Evolutionary conservation across 2,113 vertebrate species (phyloP).

Genomic region (Hippocampus comes): DNA sequence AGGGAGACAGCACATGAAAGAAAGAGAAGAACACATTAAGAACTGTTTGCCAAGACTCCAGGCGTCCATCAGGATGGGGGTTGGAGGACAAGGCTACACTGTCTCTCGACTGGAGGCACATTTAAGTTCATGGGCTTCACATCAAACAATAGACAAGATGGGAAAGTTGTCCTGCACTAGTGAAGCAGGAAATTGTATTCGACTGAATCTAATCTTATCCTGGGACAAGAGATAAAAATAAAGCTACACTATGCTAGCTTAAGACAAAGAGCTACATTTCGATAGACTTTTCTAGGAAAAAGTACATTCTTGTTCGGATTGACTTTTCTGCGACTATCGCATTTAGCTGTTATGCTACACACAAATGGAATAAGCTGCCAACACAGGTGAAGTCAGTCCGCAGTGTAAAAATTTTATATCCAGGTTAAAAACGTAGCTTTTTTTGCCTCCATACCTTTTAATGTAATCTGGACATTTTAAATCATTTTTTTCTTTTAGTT

Average conservation of each 20-base stretch:
- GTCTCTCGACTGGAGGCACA: constrained; percentile 47
- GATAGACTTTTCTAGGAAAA: not conserved
- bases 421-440: no score
- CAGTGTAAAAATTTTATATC: no score
- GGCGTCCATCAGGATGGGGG: constrained; percentile 28
- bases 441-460: no score
- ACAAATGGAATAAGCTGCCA: no score
- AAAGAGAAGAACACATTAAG: constrained; percentile 52
- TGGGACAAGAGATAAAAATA: not conserved
- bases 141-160: constrained; percentile 31
- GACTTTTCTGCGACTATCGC: not conserved
- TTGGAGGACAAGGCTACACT: constrained; percentile 8
- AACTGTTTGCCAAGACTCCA: constrained; percentile 36
- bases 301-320: not conserved
- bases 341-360: no score
- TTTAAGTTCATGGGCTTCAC: constrained; percentile 16
- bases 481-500: no score
- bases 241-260: not conserved
- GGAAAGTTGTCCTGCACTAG: constrained; percentile 19
- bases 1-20: constrained; percentile 63
- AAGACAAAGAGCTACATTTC: not conserved
- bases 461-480: no score
- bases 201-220: constrained; percentile 2
- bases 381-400: no score
- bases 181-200: constrained; percentile 11